phyloP scores from a whole-genome alignment of 2,888 invertebrate species.

The Rhaphigaster nebulosa region DNA sequence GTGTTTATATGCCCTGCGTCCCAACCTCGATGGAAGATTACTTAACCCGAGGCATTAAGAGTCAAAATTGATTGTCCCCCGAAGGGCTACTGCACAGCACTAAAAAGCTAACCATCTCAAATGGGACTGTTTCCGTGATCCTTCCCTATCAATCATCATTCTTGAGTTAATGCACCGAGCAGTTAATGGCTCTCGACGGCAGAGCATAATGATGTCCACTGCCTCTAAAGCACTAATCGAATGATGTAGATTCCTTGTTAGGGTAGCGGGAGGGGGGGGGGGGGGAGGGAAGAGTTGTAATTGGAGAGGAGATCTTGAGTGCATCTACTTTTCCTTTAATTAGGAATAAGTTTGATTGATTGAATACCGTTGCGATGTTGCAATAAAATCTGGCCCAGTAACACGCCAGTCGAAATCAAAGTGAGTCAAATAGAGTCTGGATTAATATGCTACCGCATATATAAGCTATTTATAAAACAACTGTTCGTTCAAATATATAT shows the following conservation, averaged over 20 bases:
- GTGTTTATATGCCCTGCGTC: neutral
- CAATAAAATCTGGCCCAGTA: too few species aligned
- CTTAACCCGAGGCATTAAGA: neutral
- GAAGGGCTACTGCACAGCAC: neutral
- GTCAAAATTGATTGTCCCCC: too few species aligned
- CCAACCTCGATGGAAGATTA: neutral
- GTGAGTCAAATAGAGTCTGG: too few species aligned
- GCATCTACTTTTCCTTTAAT: too few species aligned
- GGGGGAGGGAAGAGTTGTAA: neutral
- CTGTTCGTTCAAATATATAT: too few species aligned
- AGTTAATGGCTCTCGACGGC: neutral
- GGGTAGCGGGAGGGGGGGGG: neutral
- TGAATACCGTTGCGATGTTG: too few species aligned
- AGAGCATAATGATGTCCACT: slow-evolving; percentile 14
- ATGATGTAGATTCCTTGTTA: neutral
- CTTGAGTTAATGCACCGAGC: neutral
- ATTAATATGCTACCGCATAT: too few species aligned
- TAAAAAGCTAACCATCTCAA: slow-evolving; percentile 14
- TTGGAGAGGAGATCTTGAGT: neutral
- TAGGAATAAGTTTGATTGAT: too few species aligned
- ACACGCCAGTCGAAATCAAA: too few species aligned
- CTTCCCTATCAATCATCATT: neutral
- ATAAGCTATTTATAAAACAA: too few species aligned
- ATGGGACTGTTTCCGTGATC: neutral
- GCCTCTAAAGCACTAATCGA: neutral